A percentile compares a stretch with the other conserved stretches of the same genome.
phyloP scores from a whole-genome alignment of 2,888 invertebrate genomes.

The Ectropis crepuscularia region DNA sequence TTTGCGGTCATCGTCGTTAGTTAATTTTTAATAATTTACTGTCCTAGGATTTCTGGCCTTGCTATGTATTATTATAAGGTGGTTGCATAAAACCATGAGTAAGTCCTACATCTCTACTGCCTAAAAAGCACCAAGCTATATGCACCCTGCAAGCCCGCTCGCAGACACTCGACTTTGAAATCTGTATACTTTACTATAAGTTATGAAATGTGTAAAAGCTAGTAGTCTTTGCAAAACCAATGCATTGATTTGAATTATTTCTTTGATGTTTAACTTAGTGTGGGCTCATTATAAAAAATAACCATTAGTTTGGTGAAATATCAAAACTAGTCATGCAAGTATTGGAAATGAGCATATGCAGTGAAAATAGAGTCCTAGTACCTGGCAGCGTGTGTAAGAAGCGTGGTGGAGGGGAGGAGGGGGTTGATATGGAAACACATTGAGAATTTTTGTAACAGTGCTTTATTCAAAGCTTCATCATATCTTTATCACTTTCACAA shows the following conservation, averaged over 20 bases:
- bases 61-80: too few species aligned
- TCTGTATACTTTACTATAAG: neutral
- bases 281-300: too few species aligned
- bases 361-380: slow-evolving; percentile 2
- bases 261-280: too few species aligned
- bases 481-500: slow-evolving; percentile 86
- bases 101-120: neutral
- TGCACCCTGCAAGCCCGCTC: slow-evolving; percentile 14
- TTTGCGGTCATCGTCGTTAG: too few species aligned
- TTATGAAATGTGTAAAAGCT: too few species aligned
- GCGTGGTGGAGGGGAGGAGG: slow-evolving; percentile 54
- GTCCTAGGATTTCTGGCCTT: too few species aligned
- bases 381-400: slow-evolving; percentile 4
- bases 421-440: slow-evolving; percentile 87
- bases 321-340: slow-evolving; percentile 2
- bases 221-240: too few species aligned
- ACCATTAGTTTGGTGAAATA: neutral
- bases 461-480: slow-evolving; percentile 87
- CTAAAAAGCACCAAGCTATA: neutral
- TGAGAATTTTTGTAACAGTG: slow-evolving; percentile 88
- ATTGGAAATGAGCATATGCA: neutral
- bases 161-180: slow-evolving; percentile 11
- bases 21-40: too few species aligned
- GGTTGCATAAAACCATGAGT: too few species aligned
- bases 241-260: too few species aligned